phyloP scores from a whole-genome alignment of 2,888 invertebrate species.

The Chromoteleia sp. region DNA sequence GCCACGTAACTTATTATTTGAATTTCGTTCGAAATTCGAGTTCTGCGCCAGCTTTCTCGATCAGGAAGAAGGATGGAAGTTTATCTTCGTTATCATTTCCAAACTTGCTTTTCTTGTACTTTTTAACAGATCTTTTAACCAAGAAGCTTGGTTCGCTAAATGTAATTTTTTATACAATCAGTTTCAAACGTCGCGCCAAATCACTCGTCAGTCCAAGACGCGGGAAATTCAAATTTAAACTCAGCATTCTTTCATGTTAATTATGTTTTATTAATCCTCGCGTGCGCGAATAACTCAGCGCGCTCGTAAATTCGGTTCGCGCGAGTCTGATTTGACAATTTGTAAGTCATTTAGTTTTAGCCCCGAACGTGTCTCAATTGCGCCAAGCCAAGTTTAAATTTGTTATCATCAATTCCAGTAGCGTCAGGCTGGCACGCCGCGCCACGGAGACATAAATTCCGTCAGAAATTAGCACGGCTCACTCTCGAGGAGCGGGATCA shows the following conservation, averaged over 20 bases:
- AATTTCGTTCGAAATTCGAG: too few relatives aligned
- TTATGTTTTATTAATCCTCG: conserved; percentile 44
- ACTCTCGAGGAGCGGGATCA: conserved; percentile 57
- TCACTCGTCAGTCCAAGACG: background rate
- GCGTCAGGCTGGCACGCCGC: conserved; percentile 63
- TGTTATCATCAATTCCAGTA: conserved; percentile 72
- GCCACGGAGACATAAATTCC: conserved; percentile 69
- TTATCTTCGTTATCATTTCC: too few relatives aligned
- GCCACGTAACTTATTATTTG: too few relatives aligned
- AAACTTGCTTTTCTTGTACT: too few relatives aligned
- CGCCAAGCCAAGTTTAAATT: conserved; percentile 71
- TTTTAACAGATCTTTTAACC: too few relatives aligned
- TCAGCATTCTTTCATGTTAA: conserved; percentile 25
- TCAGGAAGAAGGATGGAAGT: too few relatives aligned
- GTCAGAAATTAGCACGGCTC: conserved; percentile 67
- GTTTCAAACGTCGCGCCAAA: background rate
- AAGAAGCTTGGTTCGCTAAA: too few relatives aligned
- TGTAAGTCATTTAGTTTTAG: conserved; percentile 67
- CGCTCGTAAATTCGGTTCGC: conserved; percentile 55
- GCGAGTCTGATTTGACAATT: conserved; percentile 66
- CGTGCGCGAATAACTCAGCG: conserved; percentile 45
- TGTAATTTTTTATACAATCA: background rate
- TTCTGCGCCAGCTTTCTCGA: too few relatives aligned
- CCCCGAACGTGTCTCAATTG: conserved; percentile 69
- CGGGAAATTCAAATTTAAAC: conserved; percentile 47